Conservation (phyloP, 2,797 vertebrate genomes). For the Lepus townsendii region DNA sequence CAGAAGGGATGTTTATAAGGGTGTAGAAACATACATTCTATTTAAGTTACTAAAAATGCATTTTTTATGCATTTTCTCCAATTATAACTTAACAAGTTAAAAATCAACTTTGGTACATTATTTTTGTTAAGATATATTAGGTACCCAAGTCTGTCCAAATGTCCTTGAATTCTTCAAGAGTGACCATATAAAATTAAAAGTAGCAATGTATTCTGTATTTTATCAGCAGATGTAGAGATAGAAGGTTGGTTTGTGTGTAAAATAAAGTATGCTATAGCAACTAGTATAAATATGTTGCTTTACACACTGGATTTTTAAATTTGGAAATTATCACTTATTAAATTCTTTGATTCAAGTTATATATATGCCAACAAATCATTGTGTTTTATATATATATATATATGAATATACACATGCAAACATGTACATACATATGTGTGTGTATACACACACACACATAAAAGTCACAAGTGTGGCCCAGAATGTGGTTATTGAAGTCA, state of each 20-base stretch:
- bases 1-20: slow-evolving; percentile 70
- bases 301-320: background rate
- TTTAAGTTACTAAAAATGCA: slow-evolving; percentile 11
- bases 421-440: no score
- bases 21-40: background rate
- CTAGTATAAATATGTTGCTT: background rate
- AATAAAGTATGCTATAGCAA: background rate
- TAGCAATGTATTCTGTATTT: background rate
- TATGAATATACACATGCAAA: background rate
- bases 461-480: background rate
- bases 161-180: background rate
- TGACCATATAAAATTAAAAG: slow-evolving; percentile 51
- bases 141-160: background rate
- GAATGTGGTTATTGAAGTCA: background rate
- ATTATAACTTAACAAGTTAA: background rate
- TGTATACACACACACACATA: background rate
- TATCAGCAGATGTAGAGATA: background rate
- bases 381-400: no score
- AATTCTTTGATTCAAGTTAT: background rate
- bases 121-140: background rate
- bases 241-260: background rate
- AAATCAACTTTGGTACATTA: slow-evolving; percentile 9
- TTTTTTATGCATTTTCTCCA: slow-evolving; percentile 47
- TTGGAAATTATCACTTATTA: slow-evolving; percentile 32
- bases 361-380: background rate